phyloP scores from a whole-genome alignment of 1,140 invertebrate genomes.

The Neodiprion lecontei region DNA sequence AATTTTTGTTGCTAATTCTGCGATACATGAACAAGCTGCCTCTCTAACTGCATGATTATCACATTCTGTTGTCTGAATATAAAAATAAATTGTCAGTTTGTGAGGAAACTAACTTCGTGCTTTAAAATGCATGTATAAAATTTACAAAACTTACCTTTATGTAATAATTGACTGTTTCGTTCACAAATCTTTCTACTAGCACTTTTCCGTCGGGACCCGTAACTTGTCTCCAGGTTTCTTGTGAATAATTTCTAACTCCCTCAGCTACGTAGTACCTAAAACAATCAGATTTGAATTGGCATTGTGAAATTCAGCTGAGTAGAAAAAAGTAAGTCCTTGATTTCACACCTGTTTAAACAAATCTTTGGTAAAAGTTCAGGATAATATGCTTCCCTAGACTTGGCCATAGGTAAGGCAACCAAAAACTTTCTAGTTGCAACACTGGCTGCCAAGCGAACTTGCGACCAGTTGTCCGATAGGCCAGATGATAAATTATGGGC shows the following conservation, averaged over 20 bases:
- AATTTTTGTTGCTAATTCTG: slow-evolving; percentile 65
- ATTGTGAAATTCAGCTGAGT: neutral
- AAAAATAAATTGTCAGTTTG: slow-evolving; percentile 58
- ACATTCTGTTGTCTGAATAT: slow-evolving; percentile 60
- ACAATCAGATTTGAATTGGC: slow-evolving; percentile 36
- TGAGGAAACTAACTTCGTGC: neutral
- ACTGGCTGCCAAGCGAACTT: slow-evolving; percentile 64
- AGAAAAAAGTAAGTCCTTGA: slow-evolving; percentile 44
- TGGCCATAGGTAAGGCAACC: slow-evolving; percentile 53
- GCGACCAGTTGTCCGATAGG: slow-evolving; percentile 67
- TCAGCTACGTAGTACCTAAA: slow-evolving; percentile 65
- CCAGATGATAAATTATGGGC: slow-evolving; percentile 58
- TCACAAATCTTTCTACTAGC: slow-evolving; percentile 64
- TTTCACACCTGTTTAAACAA: slow-evolving; percentile 61
- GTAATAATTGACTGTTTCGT: slow-evolving; percentile 50
- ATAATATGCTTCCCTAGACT: slow-evolving; percentile 58
- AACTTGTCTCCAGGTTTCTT: slow-evolving; percentile 65
- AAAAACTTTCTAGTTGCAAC: slow-evolving; percentile 64
- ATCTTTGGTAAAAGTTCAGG: slow-evolving; percentile 62
- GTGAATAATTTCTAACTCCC: slow-evolving; percentile 66
- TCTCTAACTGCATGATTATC: slow-evolving; percentile 69
- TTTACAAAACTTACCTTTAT: neutral
- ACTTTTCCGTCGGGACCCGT: slow-evolving; percentile 58
- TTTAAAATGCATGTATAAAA: slow-evolving; percentile 2
- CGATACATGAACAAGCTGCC: slow-evolving; percentile 68